Conservation (phyloP, 1,140 invertebrate genomes). For the Drosophila bocki region DNA sequence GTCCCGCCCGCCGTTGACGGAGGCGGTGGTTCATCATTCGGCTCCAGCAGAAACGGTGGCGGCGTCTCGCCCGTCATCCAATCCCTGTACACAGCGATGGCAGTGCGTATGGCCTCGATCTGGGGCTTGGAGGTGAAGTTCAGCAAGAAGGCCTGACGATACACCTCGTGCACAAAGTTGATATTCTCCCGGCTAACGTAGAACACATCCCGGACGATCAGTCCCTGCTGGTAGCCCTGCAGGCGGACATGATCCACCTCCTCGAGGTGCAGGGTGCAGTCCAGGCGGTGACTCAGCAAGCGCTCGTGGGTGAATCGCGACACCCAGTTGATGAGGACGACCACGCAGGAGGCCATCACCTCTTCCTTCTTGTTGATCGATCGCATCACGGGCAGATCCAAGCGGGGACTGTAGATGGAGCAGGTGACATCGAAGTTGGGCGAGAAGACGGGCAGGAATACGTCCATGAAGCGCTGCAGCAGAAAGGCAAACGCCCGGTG, state of each 20-base stretch:
- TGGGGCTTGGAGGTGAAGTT: conserved; percentile 91
- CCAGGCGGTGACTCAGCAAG: conserved; percentile 80
- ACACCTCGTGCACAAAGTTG: conserved; percentile 97
- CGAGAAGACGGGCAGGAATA: conserved; percentile 96
- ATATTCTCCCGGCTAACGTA: conserved; percentile 96
- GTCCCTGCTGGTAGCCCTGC: conserved; percentile 75
- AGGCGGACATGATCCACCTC: conserved; percentile 75
- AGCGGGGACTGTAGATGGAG: conserved; percentile 94
- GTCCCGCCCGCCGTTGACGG: conserved; percentile 62
- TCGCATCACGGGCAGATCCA: conserved; percentile 89
- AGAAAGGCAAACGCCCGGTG: conserved; percentile 95
- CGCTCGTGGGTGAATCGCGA: conserved; percentile 92
- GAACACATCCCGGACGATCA: conserved; percentile 93
- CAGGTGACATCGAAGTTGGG: conserved; percentile 94
- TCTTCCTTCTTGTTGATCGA: conserved; percentile 86
- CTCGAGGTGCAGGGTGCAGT: conserved; percentile 85
- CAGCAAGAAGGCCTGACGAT: conserved; percentile 96
- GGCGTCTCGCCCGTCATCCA: conserved; percentile 94
- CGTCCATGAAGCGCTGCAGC: conserved; percentile 95
- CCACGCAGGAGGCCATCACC: conserved; percentile 92
- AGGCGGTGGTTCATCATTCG: conserved; percentile 86
- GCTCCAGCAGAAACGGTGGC: conserved; percentile 95
- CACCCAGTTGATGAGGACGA: conserved; percentile 95
- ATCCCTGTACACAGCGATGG: conserved; percentile 97
- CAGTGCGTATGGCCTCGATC: conserved; percentile 93